These are phyloP conservation scores for Cartodere bifasciata DNA, from an alignment of 2,888 invertebrate species.

Conservation along the genomic window DNA sequence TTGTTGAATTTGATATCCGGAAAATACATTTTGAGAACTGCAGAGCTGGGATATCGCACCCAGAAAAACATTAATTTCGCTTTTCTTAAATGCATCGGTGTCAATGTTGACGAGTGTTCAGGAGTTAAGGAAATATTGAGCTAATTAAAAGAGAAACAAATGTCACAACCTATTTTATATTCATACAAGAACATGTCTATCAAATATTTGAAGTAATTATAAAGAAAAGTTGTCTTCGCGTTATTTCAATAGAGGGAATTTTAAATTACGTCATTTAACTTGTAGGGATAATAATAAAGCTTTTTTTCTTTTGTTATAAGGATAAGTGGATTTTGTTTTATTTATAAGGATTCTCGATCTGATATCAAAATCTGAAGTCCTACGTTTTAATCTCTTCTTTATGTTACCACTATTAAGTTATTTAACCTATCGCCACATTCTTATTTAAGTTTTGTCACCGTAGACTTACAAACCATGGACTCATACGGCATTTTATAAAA, in stretches of 20 bases:
- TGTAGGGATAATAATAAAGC: constrained; percentile 18
- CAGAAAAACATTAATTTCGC: constrained; percentile 99
- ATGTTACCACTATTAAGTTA: no score
- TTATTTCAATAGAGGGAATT: no score
- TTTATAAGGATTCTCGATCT: constrained; percentile 23
- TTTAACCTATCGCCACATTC: no score
- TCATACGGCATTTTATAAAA: no score
- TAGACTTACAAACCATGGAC: no score
- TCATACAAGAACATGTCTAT: constrained; percentile 4
- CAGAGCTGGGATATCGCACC: constrained; percentile 98
- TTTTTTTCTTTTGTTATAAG: constrained; percentile 16
- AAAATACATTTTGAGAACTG: constrained; percentile 99
- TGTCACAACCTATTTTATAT: constrained; percentile 13
- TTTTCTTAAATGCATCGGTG: constrained; percentile 99
- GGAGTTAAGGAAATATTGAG: constrained; percentile 63
- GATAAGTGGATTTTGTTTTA: constrained; percentile 15
- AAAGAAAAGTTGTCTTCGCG: no score
- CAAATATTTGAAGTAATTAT: constrained; percentile 2
- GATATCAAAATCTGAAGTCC: no score
- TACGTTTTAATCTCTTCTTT: no score
- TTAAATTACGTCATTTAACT: constrained; percentile 6
- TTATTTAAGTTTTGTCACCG: no score
- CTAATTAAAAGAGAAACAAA: constrained; percentile 23
- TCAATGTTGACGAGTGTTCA: constrained; percentile 88
- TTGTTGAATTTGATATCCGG: constrained; percentile 99